phyloP scores from a whole-genome alignment of 2,888 invertebrate species.

The Mythimna loreyi region DNA sequence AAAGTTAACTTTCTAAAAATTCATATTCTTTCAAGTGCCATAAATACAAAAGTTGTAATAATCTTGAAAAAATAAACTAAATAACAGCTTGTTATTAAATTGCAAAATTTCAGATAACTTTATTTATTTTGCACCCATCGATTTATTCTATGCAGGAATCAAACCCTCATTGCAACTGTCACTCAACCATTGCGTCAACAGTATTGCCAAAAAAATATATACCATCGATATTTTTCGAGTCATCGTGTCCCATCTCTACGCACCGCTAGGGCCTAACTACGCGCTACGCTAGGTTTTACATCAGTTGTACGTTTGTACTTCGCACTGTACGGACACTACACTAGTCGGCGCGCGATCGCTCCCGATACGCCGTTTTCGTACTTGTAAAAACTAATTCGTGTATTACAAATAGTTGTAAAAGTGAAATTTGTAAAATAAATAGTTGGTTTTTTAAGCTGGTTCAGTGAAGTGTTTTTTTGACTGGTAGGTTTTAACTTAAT shows the following conservation, averaged over 20 bases:
- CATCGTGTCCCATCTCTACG: constrained; percentile 48
- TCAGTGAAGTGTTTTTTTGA: constrained; percentile 32
- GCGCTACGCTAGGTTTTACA: background rate
- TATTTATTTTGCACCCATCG: too few species aligned
- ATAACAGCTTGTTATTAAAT: too few species aligned
- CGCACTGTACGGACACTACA: background rate
- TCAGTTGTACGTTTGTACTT: constrained; percentile 31
- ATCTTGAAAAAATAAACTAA: too few species aligned
- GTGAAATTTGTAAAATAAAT: constrained; percentile 1
- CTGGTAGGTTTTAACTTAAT: constrained; percentile 40
- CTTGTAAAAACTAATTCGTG: constrained; percentile 12
- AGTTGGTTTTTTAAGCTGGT: constrained; percentile 12
- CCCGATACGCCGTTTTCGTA: constrained; percentile 3
- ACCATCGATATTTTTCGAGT: constrained; percentile 24
- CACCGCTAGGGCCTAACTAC: constrained; percentile 34
- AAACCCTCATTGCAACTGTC: too few species aligned
- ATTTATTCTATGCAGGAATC: too few species aligned
- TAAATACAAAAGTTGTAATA: too few species aligned
- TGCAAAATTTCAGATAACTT: too few species aligned
- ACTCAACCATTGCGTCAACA: too few species aligned
- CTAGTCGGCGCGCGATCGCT: constrained; percentile 14
- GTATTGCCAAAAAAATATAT: background rate
- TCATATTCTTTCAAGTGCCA: too few species aligned
- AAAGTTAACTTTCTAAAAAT: too few species aligned
- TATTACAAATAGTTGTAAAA: constrained; percentile 1